phyloP scores from a whole-genome alignment of 2,797 vertebrate genomes.

The Poecilia gillii region DNA sequence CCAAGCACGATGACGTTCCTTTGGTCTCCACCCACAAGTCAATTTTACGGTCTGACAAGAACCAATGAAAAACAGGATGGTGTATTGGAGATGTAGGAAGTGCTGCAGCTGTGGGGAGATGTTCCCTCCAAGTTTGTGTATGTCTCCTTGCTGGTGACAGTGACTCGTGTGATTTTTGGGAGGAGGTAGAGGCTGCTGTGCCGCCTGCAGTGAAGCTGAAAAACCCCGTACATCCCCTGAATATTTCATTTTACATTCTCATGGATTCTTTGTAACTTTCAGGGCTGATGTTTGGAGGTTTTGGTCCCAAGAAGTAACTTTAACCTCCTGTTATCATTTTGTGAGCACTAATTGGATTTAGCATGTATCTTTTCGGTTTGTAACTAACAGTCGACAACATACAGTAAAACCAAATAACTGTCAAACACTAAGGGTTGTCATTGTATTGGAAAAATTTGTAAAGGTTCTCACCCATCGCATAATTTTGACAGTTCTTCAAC shows the following conservation, averaged over 20 bases:
- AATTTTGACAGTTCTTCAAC: not conserved
- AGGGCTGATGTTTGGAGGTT: not conserved
- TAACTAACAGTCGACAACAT: not conserved
- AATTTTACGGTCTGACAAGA: slow-evolving; percentile 52
- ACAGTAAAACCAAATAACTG: not conserved
- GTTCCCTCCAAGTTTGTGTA: slow-evolving; percentile 51
- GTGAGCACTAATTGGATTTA: not conserved
- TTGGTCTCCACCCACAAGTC: slow-evolving; percentile 62
- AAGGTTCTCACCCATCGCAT: not conserved
- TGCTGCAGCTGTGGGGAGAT: slow-evolving; percentile 9
- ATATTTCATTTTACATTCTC: not conserved
- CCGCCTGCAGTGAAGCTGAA: not conserved
- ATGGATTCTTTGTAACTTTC: not conserved
- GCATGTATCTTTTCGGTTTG: not conserved
- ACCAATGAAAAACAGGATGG: slow-evolving; percentile 58
- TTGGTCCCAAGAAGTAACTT: not conserved
- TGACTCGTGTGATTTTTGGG: slow-evolving; percentile 70
- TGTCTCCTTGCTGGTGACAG: slow-evolving; percentile 44
- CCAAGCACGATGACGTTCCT: slow-evolving; percentile 64
- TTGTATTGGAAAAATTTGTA: not conserved
- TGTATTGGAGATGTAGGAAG: slow-evolving; percentile 28
- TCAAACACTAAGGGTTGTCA: not conserved
- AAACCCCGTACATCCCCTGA: not conserved
- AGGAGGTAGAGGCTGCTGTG: slow-evolving; percentile 26
- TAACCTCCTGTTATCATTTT: not conserved